A percentile compares a stretch with the other conserved stretches of the same genome.
Evolutionary conservation across 2,113 vertebrate genomes (phyloP).

Genomic region (Bubalus kerabau): DNA sequence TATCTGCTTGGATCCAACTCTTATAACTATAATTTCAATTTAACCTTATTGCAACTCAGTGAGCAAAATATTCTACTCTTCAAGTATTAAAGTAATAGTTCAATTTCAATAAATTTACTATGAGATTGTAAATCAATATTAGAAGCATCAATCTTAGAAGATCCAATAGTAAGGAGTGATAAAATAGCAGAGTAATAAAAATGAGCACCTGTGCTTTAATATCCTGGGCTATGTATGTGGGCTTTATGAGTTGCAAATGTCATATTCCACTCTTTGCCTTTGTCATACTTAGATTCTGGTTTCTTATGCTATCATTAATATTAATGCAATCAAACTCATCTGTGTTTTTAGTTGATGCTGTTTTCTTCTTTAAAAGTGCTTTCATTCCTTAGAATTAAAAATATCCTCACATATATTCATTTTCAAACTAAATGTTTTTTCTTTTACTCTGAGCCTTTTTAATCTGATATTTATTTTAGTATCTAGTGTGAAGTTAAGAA

Average conservation of each 20-base stretch:
- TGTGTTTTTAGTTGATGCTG: background rate
- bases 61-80: background rate
- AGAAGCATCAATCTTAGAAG: background rate
- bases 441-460: background rate
- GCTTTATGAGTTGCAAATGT: background rate
- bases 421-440: background rate
- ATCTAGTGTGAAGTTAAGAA: background rate
- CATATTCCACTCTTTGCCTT: background rate
- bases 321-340: background rate
- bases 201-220: background rate
- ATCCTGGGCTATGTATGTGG: background rate
- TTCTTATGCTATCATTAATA: background rate
- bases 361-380: background rate
- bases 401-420: background rate
- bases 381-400: background rate
- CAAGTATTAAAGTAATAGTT: conserved; percentile 7
- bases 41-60: background rate
- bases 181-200: background rate
- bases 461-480: background rate
- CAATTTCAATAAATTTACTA: conserved; percentile 23
- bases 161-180: background rate
- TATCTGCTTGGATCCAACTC: background rate
- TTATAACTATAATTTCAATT: background rate
- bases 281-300: background rate
- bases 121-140: background rate